Base-by-base conservation (phyloP, 1,140 invertebrate species). In the Paraescarpia echinospica region DNA sequence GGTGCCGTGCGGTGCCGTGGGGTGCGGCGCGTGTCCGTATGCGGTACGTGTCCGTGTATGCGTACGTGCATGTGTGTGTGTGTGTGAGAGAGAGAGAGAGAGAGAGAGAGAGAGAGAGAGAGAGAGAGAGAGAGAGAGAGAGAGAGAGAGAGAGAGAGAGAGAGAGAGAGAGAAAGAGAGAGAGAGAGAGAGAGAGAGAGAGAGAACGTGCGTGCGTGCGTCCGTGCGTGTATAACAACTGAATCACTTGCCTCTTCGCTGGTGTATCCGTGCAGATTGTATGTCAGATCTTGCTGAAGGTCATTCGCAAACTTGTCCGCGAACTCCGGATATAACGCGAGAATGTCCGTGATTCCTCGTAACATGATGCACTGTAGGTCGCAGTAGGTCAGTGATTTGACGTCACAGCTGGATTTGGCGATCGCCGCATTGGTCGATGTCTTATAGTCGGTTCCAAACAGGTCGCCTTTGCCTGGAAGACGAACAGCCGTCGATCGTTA, bases 341-440 rank as follows among this genome's bases (percentile, higher is more conserved):
- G 96, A 0, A 98, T 98, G 93, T 99, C 98, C n/a, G 98, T 97
- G 14, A 99, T 96, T 1, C 98, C 98, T 90, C 97, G 97, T 96
- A 99, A 92, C 98, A 98, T 97, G 93, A 99, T 98, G 96, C 98
- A 99, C 96, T 99, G 99, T 35, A 99, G 96, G 96, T 99, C 98
- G 96, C 98, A 99, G 96, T 99, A 99, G 34, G 98, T 99, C 35
- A 99, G 97, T 34, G 98, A 98, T 96, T 98, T 98, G 31, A 99
- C 98, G 95, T 99, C 98, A 96, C 98, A 98, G 95, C 98, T 98
- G 9, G 98, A 99, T 95, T 98, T 99, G 14, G 98, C 97, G 9
- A 99, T 97, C 0, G 98, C 97, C 94, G 99, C 98, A 77, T 77
- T 77, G 12, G 59, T 77, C 1, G 94, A 96, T 95, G 92, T 96